phyloP scores from a whole-genome alignment of 2,797 vertebrate genomes.

The Morus bassanus region DNA sequence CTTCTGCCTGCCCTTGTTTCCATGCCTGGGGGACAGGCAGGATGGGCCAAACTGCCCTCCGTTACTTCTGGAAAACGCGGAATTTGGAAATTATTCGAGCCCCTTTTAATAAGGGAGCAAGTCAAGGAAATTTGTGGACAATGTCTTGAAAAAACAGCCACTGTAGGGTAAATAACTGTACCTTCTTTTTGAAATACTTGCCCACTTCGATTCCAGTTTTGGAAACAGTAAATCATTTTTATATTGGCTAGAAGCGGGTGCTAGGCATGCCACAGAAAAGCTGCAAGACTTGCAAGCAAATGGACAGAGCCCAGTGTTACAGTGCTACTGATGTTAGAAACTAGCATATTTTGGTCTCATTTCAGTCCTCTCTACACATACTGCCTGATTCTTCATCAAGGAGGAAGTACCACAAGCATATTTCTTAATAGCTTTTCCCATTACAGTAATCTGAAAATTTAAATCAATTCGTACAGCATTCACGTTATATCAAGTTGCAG shows the following conservation, averaged over 20 bases:
- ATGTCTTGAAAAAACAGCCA: not conserved
- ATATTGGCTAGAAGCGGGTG: not conserved
- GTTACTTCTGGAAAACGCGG: not conserved
- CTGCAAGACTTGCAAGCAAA: not conserved
- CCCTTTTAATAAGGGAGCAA: not conserved
- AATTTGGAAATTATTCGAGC: not conserved
- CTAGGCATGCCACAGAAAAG: not conserved
- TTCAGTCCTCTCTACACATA: not conserved
- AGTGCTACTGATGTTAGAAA: not conserved
- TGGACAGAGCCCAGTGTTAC: not conserved
- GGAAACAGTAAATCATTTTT: not conserved
- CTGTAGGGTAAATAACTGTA: not conserved
- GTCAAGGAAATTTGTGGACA: not conserved
- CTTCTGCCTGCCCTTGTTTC: not conserved
- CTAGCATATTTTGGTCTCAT: not conserved
- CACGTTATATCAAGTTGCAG: not conserved
- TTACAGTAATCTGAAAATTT: not conserved
- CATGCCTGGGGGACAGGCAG: not conserved
- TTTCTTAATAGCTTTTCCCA: not conserved
- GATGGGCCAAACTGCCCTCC: not conserved
- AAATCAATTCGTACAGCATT: not conserved
- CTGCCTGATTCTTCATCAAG: not conserved
- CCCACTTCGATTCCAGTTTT: not conserved
- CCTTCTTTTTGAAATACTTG: not conserved
- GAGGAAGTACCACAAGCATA: not conserved